Percentiles rank a stretch among this genome's conserved stretches.
Evolutionary conservation across 2,113 vertebrate species (phyloP).

Genomic region (Petroica traversi): DNA sequence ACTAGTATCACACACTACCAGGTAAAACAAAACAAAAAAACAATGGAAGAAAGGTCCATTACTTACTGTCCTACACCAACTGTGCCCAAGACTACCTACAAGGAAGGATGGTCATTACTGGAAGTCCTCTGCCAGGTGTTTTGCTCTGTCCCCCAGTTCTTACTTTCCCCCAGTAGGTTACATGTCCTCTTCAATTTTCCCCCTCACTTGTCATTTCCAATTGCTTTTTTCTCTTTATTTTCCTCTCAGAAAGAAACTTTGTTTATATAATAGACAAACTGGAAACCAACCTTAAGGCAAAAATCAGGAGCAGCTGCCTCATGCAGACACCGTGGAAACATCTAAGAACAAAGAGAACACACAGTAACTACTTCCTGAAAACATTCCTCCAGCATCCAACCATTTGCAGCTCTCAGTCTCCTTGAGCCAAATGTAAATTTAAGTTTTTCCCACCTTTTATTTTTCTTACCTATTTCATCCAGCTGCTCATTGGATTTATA

Average conservation of each 20-base stretch:
- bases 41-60: background rate
- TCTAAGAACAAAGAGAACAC: background rate
- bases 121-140: background rate
- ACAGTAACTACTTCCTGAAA: background rate
- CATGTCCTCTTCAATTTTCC: fast-evolving
- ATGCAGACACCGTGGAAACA: background rate
- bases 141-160: background rate
- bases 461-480: background rate
- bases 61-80: background rate
- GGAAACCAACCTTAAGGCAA: background rate
- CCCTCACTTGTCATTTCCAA: background rate
- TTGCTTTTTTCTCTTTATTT: background rate
- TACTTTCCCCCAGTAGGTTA: background rate
- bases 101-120: background rate
- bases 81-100: background rate
- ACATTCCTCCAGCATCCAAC: background rate
- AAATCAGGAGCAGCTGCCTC: background rate
- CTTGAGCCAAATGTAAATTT: background rate
- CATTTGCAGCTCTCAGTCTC: background rate
- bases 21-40: background rate
- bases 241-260: background rate
- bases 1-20: background rate
- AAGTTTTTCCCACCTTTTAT: background rate
- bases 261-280: background rate
- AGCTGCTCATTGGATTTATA: background rate